Conservation (phyloP, 2,888 invertebrate species). For the Eueremaeus valkanovi region DNA sequence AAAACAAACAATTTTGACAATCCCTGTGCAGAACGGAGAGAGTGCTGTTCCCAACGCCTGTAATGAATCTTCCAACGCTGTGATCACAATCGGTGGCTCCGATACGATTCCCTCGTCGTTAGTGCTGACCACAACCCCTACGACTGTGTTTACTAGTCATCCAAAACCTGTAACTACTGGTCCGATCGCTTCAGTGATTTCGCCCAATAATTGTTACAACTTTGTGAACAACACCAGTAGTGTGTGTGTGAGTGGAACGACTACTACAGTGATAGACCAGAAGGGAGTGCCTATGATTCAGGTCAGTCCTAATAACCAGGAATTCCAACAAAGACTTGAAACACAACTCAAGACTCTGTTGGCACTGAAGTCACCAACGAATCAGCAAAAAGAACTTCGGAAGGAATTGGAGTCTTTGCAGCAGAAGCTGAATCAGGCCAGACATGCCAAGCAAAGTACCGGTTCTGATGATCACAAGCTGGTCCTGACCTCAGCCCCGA, state of each 20-base stretch:
- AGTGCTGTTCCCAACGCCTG: slow-evolving; percentile 16
- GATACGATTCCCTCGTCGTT: slow-evolving; percentile 26
- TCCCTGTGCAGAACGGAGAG: slow-evolving; percentile 28
- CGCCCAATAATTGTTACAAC: slow-evolving; percentile 31
- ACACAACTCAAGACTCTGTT: slow-evolving; percentile 65
- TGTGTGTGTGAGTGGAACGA: neutral
- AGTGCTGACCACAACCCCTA: slow-evolving; percentile 29
- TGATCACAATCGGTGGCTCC: slow-evolving; percentile 26
- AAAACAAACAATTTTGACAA: slow-evolving; percentile 39
- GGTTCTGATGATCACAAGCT: slow-evolving; percentile 24
- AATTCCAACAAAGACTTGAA: slow-evolving; percentile 62
- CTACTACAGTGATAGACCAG: slow-evolving; percentile 36
- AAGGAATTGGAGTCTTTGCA: slow-evolving; percentile 65
- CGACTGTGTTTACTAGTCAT: slow-evolving; percentile 35
- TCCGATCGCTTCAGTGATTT: slow-evolving; percentile 19
- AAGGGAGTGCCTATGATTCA: slow-evolving; percentile 42
- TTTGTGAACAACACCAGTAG: neutral
- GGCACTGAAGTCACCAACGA: slow-evolving; percentile 57
- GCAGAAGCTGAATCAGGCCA: slow-evolving; percentile 58
- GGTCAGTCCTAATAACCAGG: slow-evolving; percentile 44
- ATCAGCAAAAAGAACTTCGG: slow-evolving; percentile 59
- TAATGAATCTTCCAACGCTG: slow-evolving; percentile 29
- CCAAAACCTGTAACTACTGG: slow-evolving; percentile 34
- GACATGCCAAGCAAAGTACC: slow-evolving; percentile 29
- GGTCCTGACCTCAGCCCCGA: slow-evolving; percentile 24